phyloP scores from a whole-genome alignment of 2,113 vertebrate species.

The Tenrec ecaudatus region DNA sequence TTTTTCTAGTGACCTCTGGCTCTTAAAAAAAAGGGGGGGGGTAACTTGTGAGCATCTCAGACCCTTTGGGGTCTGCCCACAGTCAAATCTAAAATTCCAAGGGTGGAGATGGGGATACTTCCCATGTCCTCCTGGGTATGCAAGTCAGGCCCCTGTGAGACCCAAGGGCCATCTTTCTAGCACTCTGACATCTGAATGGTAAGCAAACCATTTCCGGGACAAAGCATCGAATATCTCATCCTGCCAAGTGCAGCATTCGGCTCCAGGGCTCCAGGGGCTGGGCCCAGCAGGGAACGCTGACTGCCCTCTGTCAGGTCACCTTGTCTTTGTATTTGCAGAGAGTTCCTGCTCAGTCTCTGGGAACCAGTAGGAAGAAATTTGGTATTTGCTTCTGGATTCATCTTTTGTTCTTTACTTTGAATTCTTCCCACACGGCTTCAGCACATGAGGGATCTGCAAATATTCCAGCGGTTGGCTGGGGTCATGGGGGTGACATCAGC shows the following conservation, averaged over 20 bases:
- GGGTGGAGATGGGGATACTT: not conserved
- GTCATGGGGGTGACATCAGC: not conserved
- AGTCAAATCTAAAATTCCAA: not conserved
- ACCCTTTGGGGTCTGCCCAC: not conserved
- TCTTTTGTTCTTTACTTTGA: not conserved
- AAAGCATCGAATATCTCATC: too few species aligned
- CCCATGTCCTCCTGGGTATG: not conserved
- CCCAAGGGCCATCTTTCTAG: not conserved
- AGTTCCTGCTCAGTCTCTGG: not conserved
- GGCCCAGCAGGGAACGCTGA: not conserved
- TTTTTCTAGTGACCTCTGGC: not conserved
- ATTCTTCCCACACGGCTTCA: not conserved
- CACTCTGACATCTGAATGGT: accelerated
- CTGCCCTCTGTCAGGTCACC: too few species aligned
- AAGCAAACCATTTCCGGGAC: not conserved
- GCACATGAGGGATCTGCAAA: not conserved
- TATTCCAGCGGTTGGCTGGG: not conserved
- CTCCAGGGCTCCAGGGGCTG: not conserved
- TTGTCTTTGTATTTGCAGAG: not conserved
- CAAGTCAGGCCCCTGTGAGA: too few species aligned
- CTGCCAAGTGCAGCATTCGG: not conserved
- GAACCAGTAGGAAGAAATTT: not conserved
- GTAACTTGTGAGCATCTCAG: not conserved
- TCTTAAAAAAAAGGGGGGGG: not conserved
- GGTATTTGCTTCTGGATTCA: not conserved